A percentile compares a stretch with the other conserved stretches of the same genome.
Conservation (phyloP, 2,888 invertebrate species). For the Serripes groenlandicus region DNA sequence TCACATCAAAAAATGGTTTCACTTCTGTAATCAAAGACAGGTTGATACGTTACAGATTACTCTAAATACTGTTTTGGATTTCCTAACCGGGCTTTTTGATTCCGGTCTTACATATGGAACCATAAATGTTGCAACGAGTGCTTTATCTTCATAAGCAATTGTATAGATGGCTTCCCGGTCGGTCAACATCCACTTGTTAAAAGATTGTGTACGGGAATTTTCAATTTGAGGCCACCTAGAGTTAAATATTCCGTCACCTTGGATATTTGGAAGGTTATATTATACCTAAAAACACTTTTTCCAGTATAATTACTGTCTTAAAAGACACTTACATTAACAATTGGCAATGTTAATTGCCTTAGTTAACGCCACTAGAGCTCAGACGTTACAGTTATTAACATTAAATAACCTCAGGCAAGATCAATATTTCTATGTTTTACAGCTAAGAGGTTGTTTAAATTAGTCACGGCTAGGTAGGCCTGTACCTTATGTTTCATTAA, state of each 20-base stretch:
- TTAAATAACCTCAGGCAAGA: no score
- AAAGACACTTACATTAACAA: no score
- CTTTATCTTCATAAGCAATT: slow-evolving; percentile 48
- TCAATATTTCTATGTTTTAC: no score
- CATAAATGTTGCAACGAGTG: slow-evolving; percentile 45
- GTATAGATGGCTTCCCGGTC: slow-evolving; percentile 18
- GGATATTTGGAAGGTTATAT: slow-evolving; percentile 16
- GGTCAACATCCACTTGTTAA: slow-evolving; percentile 48
- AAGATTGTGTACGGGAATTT: slow-evolving; percentile 54
- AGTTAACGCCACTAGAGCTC: no score
- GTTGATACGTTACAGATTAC: slow-evolving; percentile 47
- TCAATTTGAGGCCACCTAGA: slow-evolving; percentile 27
- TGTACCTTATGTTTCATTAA: no score
- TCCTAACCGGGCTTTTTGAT: slow-evolving; percentile 28
- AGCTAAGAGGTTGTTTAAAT: no score
- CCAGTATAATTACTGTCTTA: no score
- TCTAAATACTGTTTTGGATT: slow-evolving; percentile 49
- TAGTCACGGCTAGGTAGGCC: no score
- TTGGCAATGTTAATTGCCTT: no score
- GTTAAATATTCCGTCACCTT: neutral
- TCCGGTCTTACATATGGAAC: slow-evolving; percentile 46
- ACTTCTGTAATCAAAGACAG: slow-evolving; percentile 49
- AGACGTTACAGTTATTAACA: no score
- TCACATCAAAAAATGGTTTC: no score
- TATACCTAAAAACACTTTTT: no score